A percentile compares a stretch with the other conserved stretches of the same genome.
Conservation (phyloP, 2,113 vertebrate species). For the Bufo gargarizans region DNA sequence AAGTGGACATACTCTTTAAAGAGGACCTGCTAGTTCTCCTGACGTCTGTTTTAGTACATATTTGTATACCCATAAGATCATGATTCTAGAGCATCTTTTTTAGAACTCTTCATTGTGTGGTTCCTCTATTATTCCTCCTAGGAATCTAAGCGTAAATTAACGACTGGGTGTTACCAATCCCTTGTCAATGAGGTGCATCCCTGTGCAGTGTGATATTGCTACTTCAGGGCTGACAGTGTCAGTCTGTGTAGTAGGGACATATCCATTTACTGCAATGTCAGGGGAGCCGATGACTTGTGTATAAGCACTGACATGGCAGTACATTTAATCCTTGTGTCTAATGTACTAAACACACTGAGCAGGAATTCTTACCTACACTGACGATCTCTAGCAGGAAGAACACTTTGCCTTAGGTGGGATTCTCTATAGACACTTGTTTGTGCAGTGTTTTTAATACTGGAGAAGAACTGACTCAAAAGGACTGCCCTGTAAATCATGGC, state of each 20-base stretch:
- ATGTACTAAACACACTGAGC: neutral
- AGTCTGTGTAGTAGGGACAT: neutral
- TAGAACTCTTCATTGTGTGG: no score
- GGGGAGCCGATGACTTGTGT: neutral
- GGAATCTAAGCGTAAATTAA: no score
- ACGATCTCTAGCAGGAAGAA: neutral
- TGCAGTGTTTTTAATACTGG: neutral
- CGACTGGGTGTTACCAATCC: no score
- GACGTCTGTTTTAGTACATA: no score
- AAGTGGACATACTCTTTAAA: neutral
- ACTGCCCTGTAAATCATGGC: neutral
- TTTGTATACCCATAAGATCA: no score
- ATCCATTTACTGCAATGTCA: neutral
- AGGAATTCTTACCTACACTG: neutral
- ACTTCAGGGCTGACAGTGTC: neutral
- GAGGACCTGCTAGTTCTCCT: neutral
- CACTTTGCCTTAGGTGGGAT: conserved; percentile 6
- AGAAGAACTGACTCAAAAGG: neutral
- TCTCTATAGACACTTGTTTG: neutral
- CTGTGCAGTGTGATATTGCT: neutral
- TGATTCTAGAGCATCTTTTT: no score
- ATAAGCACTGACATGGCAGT: neutral
- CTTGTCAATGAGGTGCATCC: no score
- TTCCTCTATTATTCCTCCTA: no score
- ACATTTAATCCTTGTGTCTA: neutral